These are phyloP conservation scores for Brassicogethes aeneus DNA, from an alignment of 2,888 invertebrate species.

Conservation along the genomic window DNA sequence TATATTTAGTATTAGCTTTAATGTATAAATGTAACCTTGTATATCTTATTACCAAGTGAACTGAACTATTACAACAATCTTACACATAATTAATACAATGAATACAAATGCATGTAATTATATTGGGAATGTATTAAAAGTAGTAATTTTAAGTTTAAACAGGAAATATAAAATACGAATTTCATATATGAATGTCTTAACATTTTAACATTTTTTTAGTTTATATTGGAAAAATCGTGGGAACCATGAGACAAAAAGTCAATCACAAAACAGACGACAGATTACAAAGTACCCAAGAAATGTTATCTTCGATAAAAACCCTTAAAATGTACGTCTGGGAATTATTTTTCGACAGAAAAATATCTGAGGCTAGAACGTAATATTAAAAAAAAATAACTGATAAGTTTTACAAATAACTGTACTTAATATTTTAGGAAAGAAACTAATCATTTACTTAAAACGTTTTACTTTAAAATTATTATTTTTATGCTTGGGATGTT, in stretches of 20 bases:
- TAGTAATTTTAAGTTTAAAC: too few species aligned
- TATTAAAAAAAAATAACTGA: conserved; percentile 6
- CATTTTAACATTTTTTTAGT: conserved; percentile 12
- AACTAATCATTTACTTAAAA: conserved; percentile 8
- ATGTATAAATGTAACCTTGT: too few species aligned
- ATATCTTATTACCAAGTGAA: too few species aligned
- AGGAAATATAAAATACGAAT: too few species aligned
- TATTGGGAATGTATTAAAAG: too few species aligned
- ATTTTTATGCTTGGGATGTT: conserved; percentile 8
- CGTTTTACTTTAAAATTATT: conserved; percentile 9
- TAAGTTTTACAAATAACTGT: conserved; percentile 3
- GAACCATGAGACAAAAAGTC: conserved; percentile 20
- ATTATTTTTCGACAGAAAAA: conserved; percentile 38
- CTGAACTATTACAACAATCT: too few species aligned
- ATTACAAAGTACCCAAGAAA: conserved; percentile 28
- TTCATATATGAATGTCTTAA: too few species aligned
- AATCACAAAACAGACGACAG: conserved; percentile 31
- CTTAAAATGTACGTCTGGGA: conserved; percentile 34
- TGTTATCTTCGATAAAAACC: conserved; percentile 27
- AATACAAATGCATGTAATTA: too few species aligned
- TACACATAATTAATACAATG: too few species aligned
- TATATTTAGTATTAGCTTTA: too few species aligned
- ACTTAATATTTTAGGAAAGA: conserved; percentile 13
- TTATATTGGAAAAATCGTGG: conserved; percentile 17
- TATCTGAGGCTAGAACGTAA: conserved; percentile 40